These are phyloP conservation scores for Keiferia lycopersicella DNA, from an alignment of 2,888 invertebrate genomes.

Conservation along the genomic window DNA sequence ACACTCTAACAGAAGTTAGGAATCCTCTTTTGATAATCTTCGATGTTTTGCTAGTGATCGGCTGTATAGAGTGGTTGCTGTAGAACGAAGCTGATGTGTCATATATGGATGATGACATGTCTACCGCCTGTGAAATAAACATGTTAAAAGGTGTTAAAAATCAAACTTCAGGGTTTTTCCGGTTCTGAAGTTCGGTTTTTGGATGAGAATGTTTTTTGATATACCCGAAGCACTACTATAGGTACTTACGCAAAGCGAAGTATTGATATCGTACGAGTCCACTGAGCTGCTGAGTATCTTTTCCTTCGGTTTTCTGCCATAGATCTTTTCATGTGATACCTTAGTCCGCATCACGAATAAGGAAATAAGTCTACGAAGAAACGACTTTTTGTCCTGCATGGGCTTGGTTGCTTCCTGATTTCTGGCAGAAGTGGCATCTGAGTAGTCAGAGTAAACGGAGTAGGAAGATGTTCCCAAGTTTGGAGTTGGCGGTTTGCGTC, in stretches of 20 bases:
- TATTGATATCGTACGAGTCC: slow-evolving; percentile 66
- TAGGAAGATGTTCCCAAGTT: slow-evolving; percentile 64
- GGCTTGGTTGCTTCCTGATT: not conserved
- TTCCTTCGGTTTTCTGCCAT: not conserved
- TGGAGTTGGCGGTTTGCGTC: slow-evolving; percentile 55
- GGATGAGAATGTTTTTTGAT: no score
- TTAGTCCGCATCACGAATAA: slow-evolving; percentile 61
- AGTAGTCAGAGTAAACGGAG: slow-evolving; percentile 51
- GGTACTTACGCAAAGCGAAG: slow-evolving; percentile 63
- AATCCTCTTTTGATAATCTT: slow-evolving; percentile 61
- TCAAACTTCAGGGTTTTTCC: no score
- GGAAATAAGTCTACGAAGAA: slow-evolving; percentile 63
- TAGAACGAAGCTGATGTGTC: slow-evolving; percentile 71
- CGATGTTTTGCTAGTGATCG: slow-evolving; percentile 39
- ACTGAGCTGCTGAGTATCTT: slow-evolving; percentile 49
- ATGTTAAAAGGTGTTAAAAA: no score
- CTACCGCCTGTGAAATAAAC: slow-evolving; percentile 54
- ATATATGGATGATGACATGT: slow-evolving; percentile 65
- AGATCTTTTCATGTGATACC: slow-evolving; percentile 44
- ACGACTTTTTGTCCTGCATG: slow-evolving; percentile 49
- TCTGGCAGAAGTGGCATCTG: slow-evolving; percentile 30
- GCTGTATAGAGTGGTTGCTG: slow-evolving; percentile 61
- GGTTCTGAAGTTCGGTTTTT: not conserved
- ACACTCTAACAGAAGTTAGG: slow-evolving; percentile 61
- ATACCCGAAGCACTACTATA: no score